phyloP scores from a whole-genome alignment of 2,113 vertebrate genomes.

The Megaleporinus macrocephalus region DNA sequence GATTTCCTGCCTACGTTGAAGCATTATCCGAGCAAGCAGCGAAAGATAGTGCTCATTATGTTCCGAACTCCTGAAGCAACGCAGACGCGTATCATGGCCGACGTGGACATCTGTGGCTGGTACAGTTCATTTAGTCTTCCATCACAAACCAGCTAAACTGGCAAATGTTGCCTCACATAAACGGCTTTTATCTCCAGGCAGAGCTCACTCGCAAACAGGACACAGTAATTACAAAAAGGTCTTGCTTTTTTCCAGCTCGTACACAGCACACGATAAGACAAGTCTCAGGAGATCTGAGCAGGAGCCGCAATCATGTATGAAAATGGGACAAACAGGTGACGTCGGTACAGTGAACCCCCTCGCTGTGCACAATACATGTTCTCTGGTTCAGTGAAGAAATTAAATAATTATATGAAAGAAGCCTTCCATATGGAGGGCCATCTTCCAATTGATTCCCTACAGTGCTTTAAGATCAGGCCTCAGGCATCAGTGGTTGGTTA shows the following conservation, averaged over 20 bases:
- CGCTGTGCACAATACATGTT: background rate
- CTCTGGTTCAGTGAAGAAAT: background rate
- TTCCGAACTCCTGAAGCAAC: conserved; percentile 58
- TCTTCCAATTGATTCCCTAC: too few relatives aligned
- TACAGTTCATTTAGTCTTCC: conserved; percentile 47
- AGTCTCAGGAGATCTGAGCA: background rate
- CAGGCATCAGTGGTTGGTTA: background rate
- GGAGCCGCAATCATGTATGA: background rate
- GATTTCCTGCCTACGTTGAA: conserved; percentile 51
- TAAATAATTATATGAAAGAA: background rate
- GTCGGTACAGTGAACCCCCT: background rate
- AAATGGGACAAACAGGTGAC: background rate
- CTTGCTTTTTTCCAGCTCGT: background rate
- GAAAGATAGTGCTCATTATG: conserved; percentile 71
- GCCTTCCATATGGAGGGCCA: background rate
- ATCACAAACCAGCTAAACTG: conserved; percentile 41
- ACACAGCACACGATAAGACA: background rate
- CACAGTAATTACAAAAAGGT: background rate
- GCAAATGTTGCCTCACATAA: conserved; percentile 44
- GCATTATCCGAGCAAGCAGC: conserved; percentile 67
- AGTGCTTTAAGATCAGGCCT: too few relatives aligned
- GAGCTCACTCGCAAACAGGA: background rate
- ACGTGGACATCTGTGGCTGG: conserved; percentile 47
- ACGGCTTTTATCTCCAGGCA: conserved; percentile 15
- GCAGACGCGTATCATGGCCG: conserved; percentile 48